Evolutionary conservation across 2,888 invertebrate genomes (phyloP).

Genomic region (Fragum fragum): DNA sequence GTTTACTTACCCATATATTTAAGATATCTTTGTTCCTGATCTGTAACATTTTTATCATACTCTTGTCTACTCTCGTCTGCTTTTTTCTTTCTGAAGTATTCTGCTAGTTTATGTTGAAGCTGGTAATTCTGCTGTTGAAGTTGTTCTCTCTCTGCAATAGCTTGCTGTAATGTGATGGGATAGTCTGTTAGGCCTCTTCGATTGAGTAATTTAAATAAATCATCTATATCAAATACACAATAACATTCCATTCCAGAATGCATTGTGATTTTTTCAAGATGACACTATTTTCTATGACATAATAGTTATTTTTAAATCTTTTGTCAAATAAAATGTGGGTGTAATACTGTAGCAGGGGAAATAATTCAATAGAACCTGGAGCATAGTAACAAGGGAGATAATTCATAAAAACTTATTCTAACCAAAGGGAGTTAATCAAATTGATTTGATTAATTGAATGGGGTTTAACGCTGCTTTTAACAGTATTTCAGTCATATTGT

Average conservation of each 20-base stretch:
- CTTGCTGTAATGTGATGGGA: conserved; percentile 63
- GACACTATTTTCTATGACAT: too few relatives aligned
- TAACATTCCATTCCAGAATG: conserved; percentile 8
- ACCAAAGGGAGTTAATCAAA: conserved; percentile 16
- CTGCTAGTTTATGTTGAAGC: conserved; percentile 86
- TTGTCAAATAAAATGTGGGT: too few relatives aligned
- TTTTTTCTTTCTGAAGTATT: conserved; percentile 86
- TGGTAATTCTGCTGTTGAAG: conserved; percentile 84
- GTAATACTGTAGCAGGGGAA: conserved; percentile 39
- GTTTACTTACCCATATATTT: conserved; percentile 86
- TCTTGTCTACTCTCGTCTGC: conserved; percentile 84
- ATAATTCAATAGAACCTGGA: conserved; percentile 25
- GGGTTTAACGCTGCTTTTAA: too few relatives aligned
- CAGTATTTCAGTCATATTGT: too few relatives aligned
- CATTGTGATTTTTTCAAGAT: not conserved
- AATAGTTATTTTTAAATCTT: too few relatives aligned
- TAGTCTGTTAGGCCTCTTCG: conserved; percentile 5
- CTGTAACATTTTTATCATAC: conserved; percentile 85
- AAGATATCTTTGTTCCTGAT: conserved; percentile 86
- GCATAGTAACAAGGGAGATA: conserved; percentile 30
- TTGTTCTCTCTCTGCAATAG: conserved; percentile 82
- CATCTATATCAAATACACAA: conserved; percentile 31
- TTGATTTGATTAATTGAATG: too few relatives aligned
- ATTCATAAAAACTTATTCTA: not conserved
- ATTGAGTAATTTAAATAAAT: conserved; percentile 11